phyloP scores from a whole-genome alignment of 2,888 invertebrate species.

The Ophion ventricosus region DNA sequence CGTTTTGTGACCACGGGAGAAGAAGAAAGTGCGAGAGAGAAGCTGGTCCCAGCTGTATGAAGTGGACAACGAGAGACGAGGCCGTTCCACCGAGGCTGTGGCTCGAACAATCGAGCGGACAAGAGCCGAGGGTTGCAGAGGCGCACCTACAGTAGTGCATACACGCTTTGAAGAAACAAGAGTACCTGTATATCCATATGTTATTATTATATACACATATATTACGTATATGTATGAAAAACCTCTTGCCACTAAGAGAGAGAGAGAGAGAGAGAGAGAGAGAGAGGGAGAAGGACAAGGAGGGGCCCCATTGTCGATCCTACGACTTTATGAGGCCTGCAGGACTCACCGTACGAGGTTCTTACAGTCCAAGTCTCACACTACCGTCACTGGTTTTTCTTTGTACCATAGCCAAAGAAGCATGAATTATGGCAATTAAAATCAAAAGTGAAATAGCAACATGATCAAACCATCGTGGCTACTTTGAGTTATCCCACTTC shows the following conservation, averaged over 20 bases:
- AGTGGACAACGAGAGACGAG: slow-evolving; percentile 40
- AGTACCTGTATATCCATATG: slow-evolving; percentile 40
- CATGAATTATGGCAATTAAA: slow-evolving; percentile 6
- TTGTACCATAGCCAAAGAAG: background rate
- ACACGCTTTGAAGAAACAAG: slow-evolving; percentile 43
- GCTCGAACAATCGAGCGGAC: slow-evolving; percentile 58
- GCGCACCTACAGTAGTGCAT: slow-evolving; percentile 57
- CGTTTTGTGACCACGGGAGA: slow-evolving; percentile 47
- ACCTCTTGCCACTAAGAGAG: slow-evolving; percentile 32
- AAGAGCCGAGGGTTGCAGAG: slow-evolving; percentile 49
- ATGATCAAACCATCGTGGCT: background rate
- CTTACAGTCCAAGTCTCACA: slow-evolving; percentile 37
- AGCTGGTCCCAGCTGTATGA: slow-evolving; percentile 46
- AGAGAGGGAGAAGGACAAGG: slow-evolving; percentile 40
- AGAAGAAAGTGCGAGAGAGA: slow-evolving; percentile 14
- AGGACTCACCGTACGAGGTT: slow-evolving; percentile 42
- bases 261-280: slow-evolving; percentile 35
- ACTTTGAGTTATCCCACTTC: background rate
- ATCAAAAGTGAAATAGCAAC: slow-evolving; percentile 2
- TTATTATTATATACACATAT: slow-evolving; percentile 24
- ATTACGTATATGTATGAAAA: slow-evolving; percentile 32
- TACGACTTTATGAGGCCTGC: slow-evolving; percentile 74
- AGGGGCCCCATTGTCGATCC: slow-evolving; percentile 70
- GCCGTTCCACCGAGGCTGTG: slow-evolving; percentile 22
- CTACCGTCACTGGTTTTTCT: slow-evolving; percentile 27